Conservation (phyloP, 1,140 invertebrate genomes). For the Lysiphlebus fabarum region DNA sequence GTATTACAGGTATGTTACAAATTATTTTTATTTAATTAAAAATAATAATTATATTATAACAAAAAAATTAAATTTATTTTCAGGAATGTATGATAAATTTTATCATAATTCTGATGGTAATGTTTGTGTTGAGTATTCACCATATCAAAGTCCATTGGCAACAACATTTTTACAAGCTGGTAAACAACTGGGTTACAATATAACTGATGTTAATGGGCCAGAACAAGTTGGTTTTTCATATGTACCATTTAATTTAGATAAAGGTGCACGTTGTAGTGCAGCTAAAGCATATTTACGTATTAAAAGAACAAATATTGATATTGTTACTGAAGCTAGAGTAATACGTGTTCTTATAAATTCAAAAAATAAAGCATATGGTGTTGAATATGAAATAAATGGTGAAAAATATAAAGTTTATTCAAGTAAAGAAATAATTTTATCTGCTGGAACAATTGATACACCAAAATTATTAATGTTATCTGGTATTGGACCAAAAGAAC, state of each 20-base stretch:
- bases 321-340: conserved; percentile 61
- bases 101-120: conserved; percentile 55
- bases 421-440: conserved; percentile 66
- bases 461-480: conserved; percentile 72
- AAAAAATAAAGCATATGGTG: conserved; percentile 56
- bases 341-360: conserved; percentile 61
- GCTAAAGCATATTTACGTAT: conserved; percentile 61
- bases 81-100: conserved; percentile 44
- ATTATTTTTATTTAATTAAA: conserved; percentile 41
- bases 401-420: conserved; percentile 45
- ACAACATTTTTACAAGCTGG: conserved; percentile 61
- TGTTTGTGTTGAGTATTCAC: conserved; percentile 48
- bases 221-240: conserved; percentile 59
- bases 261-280: conserved; percentile 64
- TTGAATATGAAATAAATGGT: conserved; percentile 59
- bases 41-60: conserved; percentile 32
- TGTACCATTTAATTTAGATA: conserved; percentile 66
- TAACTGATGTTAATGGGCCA: conserved; percentile 57
- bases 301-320: conserved; percentile 64
- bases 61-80: conserved; percentile 12
- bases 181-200: conserved; percentile 53
- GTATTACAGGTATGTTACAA: conserved; percentile 46
- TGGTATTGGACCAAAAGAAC: conserved; percentile 69
- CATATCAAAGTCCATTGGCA: conserved; percentile 49
- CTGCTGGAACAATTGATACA: conserved; percentile 67